Conservation (phyloP, 1,140 invertebrate genomes). For the Lepidurus packardi region DNA sequence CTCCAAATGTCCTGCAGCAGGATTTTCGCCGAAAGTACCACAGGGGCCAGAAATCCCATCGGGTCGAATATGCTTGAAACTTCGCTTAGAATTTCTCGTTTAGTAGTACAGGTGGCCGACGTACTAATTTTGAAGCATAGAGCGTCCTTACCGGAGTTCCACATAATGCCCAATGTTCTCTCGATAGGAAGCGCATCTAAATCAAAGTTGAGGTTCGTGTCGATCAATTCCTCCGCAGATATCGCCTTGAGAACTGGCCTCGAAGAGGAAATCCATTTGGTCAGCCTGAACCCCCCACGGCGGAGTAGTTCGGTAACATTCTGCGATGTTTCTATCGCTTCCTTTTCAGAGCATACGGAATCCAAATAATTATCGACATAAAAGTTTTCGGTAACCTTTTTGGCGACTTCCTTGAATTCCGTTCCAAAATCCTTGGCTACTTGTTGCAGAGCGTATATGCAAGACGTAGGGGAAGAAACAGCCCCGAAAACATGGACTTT, state of each 20-base stretch:
- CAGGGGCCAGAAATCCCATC: conserved; percentile 14
- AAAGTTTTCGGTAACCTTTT: conserved; percentile 29
- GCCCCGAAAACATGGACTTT: conserved; percentile 37
- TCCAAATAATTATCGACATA: conserved; percentile 38
- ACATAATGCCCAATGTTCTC: not conserved
- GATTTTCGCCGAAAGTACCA: conserved; percentile 17
- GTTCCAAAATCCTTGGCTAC: conserved; percentile 29
- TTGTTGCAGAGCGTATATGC: conserved; percentile 35
- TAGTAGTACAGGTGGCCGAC: not conserved
- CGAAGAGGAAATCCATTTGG: conserved; percentile 34
- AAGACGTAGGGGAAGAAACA: conserved; percentile 35
- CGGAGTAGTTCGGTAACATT: conserved; percentile 29
- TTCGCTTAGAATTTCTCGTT: conserved; percentile 20
- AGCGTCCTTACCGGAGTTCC: not conserved
- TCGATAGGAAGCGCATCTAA: not conserved
- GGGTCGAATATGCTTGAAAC: conserved; percentile 14
- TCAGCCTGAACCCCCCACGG: conserved; percentile 34
- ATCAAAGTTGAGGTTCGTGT: not conserved
- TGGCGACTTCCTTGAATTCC: not conserved
- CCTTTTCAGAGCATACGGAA: conserved; percentile 27
- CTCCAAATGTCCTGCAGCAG: conserved; percentile 37
- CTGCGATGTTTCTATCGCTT: conserved; percentile 26
- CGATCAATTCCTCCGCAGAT: not conserved
- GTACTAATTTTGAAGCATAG: not conserved
- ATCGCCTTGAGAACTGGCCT: not conserved